Conservation (phyloP, 2,113 vertebrate genomes). For the Hypanus sabinus region DNA sequence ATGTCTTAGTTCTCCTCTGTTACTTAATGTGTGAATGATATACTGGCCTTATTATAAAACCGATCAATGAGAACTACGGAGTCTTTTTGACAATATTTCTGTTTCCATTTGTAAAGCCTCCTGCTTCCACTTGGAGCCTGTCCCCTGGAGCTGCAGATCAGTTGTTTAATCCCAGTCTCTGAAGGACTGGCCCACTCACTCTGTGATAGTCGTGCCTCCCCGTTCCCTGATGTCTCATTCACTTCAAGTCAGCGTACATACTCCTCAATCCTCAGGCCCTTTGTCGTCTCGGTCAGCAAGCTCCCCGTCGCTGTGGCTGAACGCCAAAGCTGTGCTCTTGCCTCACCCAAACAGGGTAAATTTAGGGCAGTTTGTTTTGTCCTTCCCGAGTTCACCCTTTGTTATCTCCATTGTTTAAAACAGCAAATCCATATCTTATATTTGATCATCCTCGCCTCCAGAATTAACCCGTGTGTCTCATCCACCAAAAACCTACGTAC, state of each 20-base stretch:
- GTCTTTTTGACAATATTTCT: not conserved
- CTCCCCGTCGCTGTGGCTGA: not conserved
- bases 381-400: not conserved
- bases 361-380: not conserved
- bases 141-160: not conserved
- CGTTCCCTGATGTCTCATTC: not conserved
- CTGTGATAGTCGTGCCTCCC: not conserved
- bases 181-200: not conserved
- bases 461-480: too few relatives aligned
- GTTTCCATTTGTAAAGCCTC: not conserved
- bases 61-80: not conserved
- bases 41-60: not conserved
- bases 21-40: constrained; percentile 38
- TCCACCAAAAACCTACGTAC: not conserved
- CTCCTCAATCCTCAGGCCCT: not conserved
- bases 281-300: not conserved
- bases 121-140: not conserved
- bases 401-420: not conserved
- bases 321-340: not conserved
- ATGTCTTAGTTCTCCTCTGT: not conserved
- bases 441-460: not conserved
- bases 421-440: not conserved
- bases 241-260: not conserved
- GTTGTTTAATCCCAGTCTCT: not conserved
- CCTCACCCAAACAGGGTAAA: not conserved